Percentiles rank a stretch among this genome's conserved stretches.
Conservation (phyloP, 2,113 vertebrate species). For the Actinemys pallida region DNA sequence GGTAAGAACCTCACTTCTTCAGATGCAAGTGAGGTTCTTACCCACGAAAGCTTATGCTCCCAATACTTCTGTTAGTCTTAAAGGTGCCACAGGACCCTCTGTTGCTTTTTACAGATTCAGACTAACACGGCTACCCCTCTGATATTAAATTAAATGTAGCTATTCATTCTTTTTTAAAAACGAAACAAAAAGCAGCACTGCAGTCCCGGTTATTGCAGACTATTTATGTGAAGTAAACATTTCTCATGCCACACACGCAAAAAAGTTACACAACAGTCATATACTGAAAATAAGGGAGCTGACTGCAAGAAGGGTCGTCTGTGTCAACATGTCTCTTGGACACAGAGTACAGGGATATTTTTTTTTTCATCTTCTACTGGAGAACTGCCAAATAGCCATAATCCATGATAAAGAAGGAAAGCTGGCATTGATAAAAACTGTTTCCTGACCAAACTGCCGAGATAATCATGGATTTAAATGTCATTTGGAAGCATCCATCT, state of each 20-base stretch:
- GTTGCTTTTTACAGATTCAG: too few relatives aligned
- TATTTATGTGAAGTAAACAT: not conserved
- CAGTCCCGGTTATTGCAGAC: not conserved
- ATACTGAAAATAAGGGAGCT: not conserved
- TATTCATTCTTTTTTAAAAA: not conserved
- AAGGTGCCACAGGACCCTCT: too few relatives aligned
- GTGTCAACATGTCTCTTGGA: not conserved
- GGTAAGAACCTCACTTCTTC: too few relatives aligned
- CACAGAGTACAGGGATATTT: not conserved
- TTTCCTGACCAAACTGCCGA: not conserved
- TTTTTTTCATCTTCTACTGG: not conserved
- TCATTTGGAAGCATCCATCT: constrained; percentile 9
- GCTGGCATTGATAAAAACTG: not conserved
- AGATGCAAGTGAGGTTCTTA: too few relatives aligned
- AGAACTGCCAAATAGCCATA: constrained; percentile 8
- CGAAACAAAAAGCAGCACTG: not conserved
- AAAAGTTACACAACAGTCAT: not conserved
- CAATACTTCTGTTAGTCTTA: too few relatives aligned
- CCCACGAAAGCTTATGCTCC: too few relatives aligned
- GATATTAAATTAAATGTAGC: not conserved
- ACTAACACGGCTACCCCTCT: too few relatives aligned
- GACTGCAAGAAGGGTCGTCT: not conserved
- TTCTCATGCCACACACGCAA: not conserved
- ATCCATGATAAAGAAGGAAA: not conserved
- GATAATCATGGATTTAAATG: not conserved